Base-by-base conservation (phyloP, 2,888 invertebrate genomes). In the Lymantria monacha region DNA sequence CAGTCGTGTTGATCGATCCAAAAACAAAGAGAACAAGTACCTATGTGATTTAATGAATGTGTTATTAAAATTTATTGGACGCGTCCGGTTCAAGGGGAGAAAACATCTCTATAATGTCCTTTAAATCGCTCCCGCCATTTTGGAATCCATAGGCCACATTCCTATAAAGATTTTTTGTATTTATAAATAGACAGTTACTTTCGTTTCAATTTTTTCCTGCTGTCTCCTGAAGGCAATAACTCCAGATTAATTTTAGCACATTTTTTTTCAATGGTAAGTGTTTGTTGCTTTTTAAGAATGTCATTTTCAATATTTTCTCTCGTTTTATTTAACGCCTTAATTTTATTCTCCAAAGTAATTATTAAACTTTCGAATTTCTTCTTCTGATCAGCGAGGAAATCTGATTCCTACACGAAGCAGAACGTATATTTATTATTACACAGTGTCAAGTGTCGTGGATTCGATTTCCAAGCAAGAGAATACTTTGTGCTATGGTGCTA, bases 331-430 rank as follows among this genome's bases (percentile, higher is more conserved):
- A 87, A 54, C 0, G 44, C 41, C 9, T 46, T 54, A 1, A 63
- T 77, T 50, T 83, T 76, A 14, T 70, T 74, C 1, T 82, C 76
- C 9, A 89, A 49, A 45, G 78, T 72, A 7, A 55, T 42, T 43
- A 82, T 68, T 49, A 88, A 63, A 1, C 63, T 72, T 60, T 85
- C 77, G 45, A 91, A 89, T 53, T 73, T 81, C 53, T 72, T 81
- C 59, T 82, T 85, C 53, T 88, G 76, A 1, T 77, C 73, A 2
- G 75, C 68, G n/a, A 91, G 70, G 58, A 83, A 89, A 0, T 78
- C 68, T 49, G 66, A 74, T 65, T 91, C 90, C 90, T 91, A 45
- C 2, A 66, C n/a, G 41, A 12, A 13, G 12, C 9, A 40, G 22
- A 40, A 36, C 11, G 36, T 1, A 22, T 36, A n/a, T 7, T 36